Conservation (phyloP, 2,888 invertebrate species). For the Itoplectis maculator region DNA sequence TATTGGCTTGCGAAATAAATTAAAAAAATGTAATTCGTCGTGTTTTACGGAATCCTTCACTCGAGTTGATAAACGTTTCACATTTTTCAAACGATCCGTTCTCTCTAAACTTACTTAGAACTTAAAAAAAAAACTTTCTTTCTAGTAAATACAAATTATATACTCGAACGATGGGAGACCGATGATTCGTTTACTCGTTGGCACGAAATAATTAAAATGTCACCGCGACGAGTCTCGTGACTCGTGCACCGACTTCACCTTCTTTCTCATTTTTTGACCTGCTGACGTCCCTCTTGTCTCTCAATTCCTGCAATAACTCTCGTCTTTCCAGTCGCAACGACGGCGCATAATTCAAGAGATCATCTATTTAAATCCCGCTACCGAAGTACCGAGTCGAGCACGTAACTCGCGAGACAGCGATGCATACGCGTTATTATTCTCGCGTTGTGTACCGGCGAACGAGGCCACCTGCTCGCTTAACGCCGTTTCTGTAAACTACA, state of each 20-base stretch:
- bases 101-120: too few species aligned
- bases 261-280: too few species aligned
- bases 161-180: not conserved
- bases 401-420: conserved; percentile 13
- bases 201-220: not conserved
- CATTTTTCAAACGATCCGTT: too few species aligned
- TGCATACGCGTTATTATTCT: conserved; percentile 4
- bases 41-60: too few species aligned
- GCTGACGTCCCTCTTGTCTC: too few species aligned
- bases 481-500: conserved; percentile 14
- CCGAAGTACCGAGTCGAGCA: conserved; percentile 8
- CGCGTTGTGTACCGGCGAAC: conserved; percentile 14
- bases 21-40: too few species aligned
- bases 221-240: not conserved
- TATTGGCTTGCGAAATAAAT: not conserved
- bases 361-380: conserved; percentile 17
- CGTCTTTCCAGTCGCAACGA: not conserved
- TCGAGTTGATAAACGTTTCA: too few species aligned
- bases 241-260: not conserved
- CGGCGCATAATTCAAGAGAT: conserved; percentile 3
- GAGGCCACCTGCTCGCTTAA: conserved; percentile 39
- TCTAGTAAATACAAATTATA: too few species aligned
- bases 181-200: not conserved
- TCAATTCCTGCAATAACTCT: not conserved
- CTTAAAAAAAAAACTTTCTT: too few species aligned